Percentiles rank a stretch among this genome's conserved stretches.
phyloP scores from a whole-genome alignment of 2,888 invertebrate genomes.

The Calameuta filiformis region DNA sequence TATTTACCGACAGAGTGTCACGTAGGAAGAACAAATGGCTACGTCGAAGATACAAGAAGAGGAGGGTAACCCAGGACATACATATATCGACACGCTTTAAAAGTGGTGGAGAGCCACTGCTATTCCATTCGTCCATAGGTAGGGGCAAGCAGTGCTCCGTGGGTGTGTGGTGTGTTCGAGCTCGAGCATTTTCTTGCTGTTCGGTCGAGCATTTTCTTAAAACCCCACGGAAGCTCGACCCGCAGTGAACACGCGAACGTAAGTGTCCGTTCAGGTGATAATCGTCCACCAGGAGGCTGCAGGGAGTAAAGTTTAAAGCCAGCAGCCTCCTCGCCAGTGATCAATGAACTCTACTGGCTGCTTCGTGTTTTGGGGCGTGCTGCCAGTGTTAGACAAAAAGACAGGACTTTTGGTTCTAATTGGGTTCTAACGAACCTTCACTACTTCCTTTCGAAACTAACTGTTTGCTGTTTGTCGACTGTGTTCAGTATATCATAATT shows the following conservation, averaged over 20 bases:
- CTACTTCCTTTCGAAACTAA: background rate
- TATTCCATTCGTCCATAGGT: background rate
- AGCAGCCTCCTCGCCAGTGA: slow-evolving; percentile 31
- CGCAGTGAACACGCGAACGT: slow-evolving; percentile 3
- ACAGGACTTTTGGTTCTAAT: background rate
- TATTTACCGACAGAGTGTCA: too few relatives aligned
- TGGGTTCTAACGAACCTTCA: too few relatives aligned
- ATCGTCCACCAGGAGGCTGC: background rate
- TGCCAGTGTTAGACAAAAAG: slow-evolving; percentile 30
- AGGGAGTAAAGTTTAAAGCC: background rate
- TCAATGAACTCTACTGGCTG: slow-evolving; percentile 55
- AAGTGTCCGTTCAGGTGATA: background rate
- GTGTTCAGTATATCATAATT: too few relatives aligned
- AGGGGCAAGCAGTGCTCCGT: slow-evolving; percentile 18
- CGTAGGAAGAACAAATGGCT: too few relatives aligned
- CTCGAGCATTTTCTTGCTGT: slow-evolving; percentile 16
- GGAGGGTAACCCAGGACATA: too few relatives aligned
- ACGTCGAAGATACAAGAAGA: too few relatives aligned
- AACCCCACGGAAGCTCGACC: slow-evolving; percentile 1
- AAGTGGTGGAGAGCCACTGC: background rate
- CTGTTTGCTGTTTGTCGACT: background rate
- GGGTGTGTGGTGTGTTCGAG: slow-evolving; percentile 13
- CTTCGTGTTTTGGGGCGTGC: slow-evolving; percentile 53
- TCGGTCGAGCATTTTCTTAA: slow-evolving; percentile 7
- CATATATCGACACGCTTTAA: too few relatives aligned